Conservation (phyloP, 2,888 invertebrate genomes). For the Asteroscopus sphinx region DNA sequence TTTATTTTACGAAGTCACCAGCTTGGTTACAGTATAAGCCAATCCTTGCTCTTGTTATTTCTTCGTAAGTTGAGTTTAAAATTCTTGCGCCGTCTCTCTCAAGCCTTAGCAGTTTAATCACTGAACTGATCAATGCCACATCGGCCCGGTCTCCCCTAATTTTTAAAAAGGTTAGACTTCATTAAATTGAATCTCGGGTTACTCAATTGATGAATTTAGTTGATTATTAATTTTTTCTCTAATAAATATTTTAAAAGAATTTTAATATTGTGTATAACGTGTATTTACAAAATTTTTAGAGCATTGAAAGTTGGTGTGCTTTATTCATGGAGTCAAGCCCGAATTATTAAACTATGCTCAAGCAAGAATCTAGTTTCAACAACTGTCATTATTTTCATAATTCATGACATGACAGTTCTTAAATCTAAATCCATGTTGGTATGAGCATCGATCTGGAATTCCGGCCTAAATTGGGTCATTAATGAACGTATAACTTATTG, state of each 20-base stretch:
- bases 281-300: too few relatives aligned
- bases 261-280: constrained; percentile 1
- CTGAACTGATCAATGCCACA: constrained; percentile 5
- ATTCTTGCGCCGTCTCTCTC: neutral
- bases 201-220: constrained; percentile 29
- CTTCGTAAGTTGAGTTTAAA: constrained; percentile 3
- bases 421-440: too few relatives aligned
- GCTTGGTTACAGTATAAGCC: constrained; percentile 6
- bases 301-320: too few relatives aligned
- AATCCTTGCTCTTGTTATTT: constrained; percentile 10
- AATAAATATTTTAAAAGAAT: constrained; percentile 4
- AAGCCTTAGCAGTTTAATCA: neutral
- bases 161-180: constrained; percentile 35
- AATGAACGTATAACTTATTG: too few relatives aligned
- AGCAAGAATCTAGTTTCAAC: too few relatives aligned
- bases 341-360: too few relatives aligned
- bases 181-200: constrained; percentile 36
- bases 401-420: too few relatives aligned
- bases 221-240: constrained; percentile 27
- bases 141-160: constrained; percentile 24
- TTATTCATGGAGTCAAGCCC: too few relatives aligned
- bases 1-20: constrained; percentile 8
- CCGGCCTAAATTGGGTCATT: too few relatives aligned
- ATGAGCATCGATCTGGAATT: too few relatives aligned
- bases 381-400: too few relatives aligned